These are phyloP conservation scores for Gymnoscopelus microlampas DNA, from an alignment of 2,797 vertebrate genomes.

Conservation along the genomic window DNA sequence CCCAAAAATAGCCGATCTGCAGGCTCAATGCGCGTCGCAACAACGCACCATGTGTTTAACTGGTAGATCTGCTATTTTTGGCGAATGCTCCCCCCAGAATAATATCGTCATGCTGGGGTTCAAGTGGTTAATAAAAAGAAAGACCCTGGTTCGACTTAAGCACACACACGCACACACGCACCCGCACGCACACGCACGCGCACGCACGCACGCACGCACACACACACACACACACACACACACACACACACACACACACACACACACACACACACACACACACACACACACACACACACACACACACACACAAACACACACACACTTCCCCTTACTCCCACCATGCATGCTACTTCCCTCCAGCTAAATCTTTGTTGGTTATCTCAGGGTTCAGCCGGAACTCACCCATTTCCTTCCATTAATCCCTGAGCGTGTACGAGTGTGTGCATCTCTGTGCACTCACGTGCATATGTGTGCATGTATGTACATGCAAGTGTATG, in stretches of 20 bases:
- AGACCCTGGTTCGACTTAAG: too few relatives aligned
- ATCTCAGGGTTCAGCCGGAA: background rate
- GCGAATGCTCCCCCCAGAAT: too few relatives aligned
- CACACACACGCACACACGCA: too few relatives aligned
- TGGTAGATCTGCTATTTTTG: too few relatives aligned
- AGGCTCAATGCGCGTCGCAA: too few relatives aligned
- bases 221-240: background rate
- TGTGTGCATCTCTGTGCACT: background rate
- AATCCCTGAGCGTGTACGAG: slow-evolving; percentile 21
- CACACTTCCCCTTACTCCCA: background rate
- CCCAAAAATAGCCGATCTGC: too few relatives aligned
- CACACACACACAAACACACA: background rate
- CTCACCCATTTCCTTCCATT: slow-evolving; percentile 17
- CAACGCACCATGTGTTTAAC: too few relatives aligned
- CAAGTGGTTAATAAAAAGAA: too few relatives aligned
- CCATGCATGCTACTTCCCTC: background rate
- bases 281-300: background rate
- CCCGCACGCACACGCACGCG: too few relatives aligned
- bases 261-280: background rate
- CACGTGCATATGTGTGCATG: background rate
- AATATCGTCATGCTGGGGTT: too few relatives aligned
- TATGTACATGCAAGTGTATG: background rate
- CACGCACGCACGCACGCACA: too few relatives aligned
- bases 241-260: background rate
- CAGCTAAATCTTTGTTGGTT: slow-evolving; percentile 29